A percentile compares a stretch with the other conserved stretches of the same genome.
Evolutionary conservation across 23 tunicate genomes (phyloP).

Genomic region (Clavelina lepadiformis): DNA sequence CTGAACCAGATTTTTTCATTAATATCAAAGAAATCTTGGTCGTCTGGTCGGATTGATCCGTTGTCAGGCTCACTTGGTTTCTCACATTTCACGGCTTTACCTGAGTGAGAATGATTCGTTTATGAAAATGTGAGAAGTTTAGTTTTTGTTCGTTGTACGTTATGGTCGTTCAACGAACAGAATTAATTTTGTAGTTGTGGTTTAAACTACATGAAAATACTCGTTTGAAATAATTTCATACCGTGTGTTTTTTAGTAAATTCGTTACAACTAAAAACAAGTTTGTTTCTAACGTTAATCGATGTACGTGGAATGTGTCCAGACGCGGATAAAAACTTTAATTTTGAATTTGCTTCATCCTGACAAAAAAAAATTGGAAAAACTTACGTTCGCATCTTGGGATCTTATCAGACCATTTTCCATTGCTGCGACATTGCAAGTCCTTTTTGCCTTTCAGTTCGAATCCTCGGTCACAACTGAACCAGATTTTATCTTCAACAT

Average conservation of each 20-base stretch:
- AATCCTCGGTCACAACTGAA: conserved; percentile 32
- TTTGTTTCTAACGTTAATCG: too few relatives aligned
- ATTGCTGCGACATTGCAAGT: conserved; percentile 2
- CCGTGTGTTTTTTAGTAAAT: too few relatives aligned
- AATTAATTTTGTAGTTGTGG: too few relatives aligned
- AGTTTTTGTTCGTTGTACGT: too few relatives aligned
- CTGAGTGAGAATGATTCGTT: too few relatives aligned
- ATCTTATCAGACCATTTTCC: neutral
- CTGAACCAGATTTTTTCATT: conserved; percentile 31
- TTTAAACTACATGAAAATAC: too few relatives aligned
- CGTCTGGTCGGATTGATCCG: conserved; percentile 8
- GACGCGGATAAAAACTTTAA: neutral
- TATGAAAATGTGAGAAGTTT: too few relatives aligned
- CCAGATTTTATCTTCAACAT: conserved; percentile 26
- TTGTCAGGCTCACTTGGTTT: conserved; percentile 20
- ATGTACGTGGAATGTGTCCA: too few relatives aligned
- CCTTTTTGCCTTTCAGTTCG: conserved; percentile 7
- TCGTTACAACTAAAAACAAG: too few relatives aligned
- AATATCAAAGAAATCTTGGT: conserved; percentile 1
- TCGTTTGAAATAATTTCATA: too few relatives aligned
- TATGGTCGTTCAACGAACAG: too few relatives aligned
- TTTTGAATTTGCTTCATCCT: neutral
- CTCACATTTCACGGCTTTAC: too few relatives aligned
- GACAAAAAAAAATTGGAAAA: neutral
- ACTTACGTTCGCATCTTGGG: neutral